These are phyloP conservation scores for Heterodera filipjevi DNA, from an alignment of 2,888 invertebrate species.

Conservation along the genomic window DNA sequence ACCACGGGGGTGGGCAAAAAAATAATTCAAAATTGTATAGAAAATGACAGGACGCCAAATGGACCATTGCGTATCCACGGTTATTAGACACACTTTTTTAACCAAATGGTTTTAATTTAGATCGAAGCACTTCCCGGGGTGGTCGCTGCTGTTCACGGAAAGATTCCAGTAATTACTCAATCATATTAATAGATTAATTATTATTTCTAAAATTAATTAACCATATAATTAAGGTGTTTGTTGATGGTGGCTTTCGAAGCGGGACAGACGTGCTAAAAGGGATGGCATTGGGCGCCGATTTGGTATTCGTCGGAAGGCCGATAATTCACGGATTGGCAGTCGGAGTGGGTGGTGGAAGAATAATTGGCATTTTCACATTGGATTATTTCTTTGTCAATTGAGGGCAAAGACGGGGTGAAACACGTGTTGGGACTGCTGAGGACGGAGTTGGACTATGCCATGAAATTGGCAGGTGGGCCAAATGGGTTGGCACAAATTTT, in stretches of 20 bases:
- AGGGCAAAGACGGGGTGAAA: constrained; percentile 57
- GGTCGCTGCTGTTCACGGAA: constrained; percentile 46
- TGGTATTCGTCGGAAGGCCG: constrained; percentile 72
- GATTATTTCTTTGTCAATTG: constrained; percentile 28
- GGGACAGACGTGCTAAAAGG: constrained; percentile 85
- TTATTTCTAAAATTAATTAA: too few species aligned
- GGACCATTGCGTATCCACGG: constrained; percentile 82
- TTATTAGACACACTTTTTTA: constrained; percentile 65
- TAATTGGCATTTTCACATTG: constrained; percentile 15
- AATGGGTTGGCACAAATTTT: too few species aligned
- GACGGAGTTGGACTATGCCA: constrained; percentile 53
- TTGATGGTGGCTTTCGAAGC: constrained; percentile 60
- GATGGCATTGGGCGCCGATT: constrained; percentile 84
- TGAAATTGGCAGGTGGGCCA: constrained; percentile 50
- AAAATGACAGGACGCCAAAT: constrained; percentile 85
- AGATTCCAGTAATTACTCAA: constrained; percentile 43
- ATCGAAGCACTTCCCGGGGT: constrained; percentile 59
- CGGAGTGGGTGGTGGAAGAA: constrained; percentile 35
- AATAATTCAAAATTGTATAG: constrained; percentile 4
- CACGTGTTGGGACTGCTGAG: constrained; percentile 53
- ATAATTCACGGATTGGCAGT: constrained; percentile 58
- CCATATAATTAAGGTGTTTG: constrained; percentile 44
- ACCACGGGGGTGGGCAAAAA: constrained; percentile 78
- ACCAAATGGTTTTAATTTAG: constrained; percentile 39
- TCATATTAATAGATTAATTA: too few species aligned